Percentiles rank a stretch among this genome's conserved stretches.
phyloP scores from a whole-genome alignment of 2,888 invertebrate genomes.

The Ecliptopera silaceata region DNA sequence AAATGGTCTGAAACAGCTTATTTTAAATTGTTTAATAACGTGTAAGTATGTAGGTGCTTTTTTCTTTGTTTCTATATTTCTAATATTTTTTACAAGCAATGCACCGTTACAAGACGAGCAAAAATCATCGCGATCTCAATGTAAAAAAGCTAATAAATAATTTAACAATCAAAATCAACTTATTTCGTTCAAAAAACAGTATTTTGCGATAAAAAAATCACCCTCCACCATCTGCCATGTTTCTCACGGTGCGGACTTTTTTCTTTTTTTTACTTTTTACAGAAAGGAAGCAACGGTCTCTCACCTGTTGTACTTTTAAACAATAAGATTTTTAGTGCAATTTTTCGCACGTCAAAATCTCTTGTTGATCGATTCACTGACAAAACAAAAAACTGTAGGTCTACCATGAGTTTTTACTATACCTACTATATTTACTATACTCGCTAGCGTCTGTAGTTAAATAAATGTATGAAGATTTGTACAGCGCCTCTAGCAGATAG shows the following conservation, averaged over 20 bases:
- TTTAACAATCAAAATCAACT: background rate
- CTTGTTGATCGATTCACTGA: background rate
- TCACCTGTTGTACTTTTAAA: constrained; percentile 19
- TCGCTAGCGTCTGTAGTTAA: too few relatives aligned
- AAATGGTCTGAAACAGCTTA: too few relatives aligned
- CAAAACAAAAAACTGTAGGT: background rate
- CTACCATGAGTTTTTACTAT: too few relatives aligned
- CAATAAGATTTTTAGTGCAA: background rate
- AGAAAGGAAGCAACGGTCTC: constrained; percentile 31
- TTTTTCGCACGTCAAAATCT: constrained; percentile 7
- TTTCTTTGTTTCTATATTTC: too few relatives aligned
- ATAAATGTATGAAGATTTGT: too few relatives aligned
- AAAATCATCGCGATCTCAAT: background rate
- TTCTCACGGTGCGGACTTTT: constrained; percentile 38
- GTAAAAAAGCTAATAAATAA: constrained; percentile 9
- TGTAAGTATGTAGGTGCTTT: too few relatives aligned
- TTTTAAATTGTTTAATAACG: too few relatives aligned
- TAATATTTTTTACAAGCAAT: too few relatives aligned
- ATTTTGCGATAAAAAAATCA: constrained; percentile 10
- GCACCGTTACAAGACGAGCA: background rate
- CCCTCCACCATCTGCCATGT: constrained; percentile 34
- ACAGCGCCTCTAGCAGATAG: too few relatives aligned
- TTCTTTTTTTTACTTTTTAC: constrained; percentile 32
- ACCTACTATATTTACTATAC: too few relatives aligned
- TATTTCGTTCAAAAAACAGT: constrained; percentile 15